Conservation (phyloP, 2,113 vertebrate genomes). For the Oreotrochilus melanogaster region DNA sequence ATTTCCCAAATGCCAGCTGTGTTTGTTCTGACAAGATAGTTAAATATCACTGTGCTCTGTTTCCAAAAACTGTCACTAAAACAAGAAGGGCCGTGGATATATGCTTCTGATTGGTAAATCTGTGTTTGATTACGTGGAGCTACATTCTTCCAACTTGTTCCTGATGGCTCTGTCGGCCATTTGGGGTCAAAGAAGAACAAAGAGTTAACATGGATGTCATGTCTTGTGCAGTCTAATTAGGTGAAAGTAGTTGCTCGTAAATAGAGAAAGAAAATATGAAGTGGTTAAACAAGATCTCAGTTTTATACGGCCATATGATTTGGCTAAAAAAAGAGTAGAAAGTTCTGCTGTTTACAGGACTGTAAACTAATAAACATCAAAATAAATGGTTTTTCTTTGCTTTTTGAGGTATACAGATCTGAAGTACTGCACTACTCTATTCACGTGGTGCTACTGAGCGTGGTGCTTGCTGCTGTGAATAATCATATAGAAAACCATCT, state of each 20-base stretch:
- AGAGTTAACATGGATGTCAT: accelerated
- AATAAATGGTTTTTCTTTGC: not conserved
- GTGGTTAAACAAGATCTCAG: not conserved
- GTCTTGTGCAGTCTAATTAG: not conserved
- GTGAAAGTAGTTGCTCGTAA: not conserved
- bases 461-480: not conserved
- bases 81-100: not conserved
- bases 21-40: not conserved
- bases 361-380: not conserved
- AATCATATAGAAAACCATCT: not conserved
- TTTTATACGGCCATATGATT: not conserved
- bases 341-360: not conserved
- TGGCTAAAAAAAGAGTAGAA: not conserved
- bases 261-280: not conserved
- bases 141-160: not conserved
- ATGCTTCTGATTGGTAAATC: not conserved
- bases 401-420: not conserved
- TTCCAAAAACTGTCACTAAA: not conserved
- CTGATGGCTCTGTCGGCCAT: not conserved
- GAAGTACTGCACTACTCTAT: not conserved
- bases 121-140: not conserved
- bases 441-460: accelerated
- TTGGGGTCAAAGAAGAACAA: not conserved
- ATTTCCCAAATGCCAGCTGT: not conserved
- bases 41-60: not conserved